Percentiles rank a stretch among this genome's conserved stretches.
Evolutionary conservation across 2,113 vertebrate genomes (phyloP).

Genomic region (Desmodus rotundus): DNA sequence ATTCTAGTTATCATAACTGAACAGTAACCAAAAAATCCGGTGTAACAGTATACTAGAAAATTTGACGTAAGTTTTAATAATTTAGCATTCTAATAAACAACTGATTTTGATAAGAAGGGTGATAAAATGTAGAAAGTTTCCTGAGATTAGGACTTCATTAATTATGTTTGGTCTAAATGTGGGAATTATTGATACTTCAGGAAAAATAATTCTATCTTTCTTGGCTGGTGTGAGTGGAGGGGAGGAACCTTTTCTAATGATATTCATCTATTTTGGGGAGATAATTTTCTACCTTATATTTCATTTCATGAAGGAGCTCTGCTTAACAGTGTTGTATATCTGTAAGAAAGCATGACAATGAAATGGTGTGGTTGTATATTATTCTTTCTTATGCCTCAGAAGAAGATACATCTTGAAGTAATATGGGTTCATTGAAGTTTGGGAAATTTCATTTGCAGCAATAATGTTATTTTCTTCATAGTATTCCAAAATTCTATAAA

Average conservation of each 20-base stretch:
- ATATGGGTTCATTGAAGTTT: conserved; percentile 41
- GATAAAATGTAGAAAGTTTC: not conserved
- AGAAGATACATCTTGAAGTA: conserved; percentile 13
- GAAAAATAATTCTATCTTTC: not conserved
- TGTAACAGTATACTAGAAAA: not conserved
- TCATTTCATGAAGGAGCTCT: not conserved
- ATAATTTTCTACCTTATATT: conserved; percentile 29
- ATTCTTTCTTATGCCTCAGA: not conserved
- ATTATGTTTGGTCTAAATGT: not conserved
- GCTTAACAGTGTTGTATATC: not conserved
- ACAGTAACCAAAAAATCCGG: not conserved
- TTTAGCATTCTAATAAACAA: not conserved
- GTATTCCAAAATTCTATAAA: not conserved
- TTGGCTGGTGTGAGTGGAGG: not conserved
- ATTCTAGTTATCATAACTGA: not conserved
- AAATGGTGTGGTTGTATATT: conserved; percentile 38
- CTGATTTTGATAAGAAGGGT: not conserved
- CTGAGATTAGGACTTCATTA: not conserved
- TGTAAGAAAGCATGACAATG: conserved; percentile 6
- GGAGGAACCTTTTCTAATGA: not conserved
- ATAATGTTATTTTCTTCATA: conserved; percentile 21
- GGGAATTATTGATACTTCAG: not conserved
- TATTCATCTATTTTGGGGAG: not conserved
- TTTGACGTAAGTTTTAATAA: not conserved
- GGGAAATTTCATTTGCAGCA: not conserved